Base-by-base conservation (phyloP, 2,888 invertebrate genomes). In the Trissonchulus latispiculum region DNA sequence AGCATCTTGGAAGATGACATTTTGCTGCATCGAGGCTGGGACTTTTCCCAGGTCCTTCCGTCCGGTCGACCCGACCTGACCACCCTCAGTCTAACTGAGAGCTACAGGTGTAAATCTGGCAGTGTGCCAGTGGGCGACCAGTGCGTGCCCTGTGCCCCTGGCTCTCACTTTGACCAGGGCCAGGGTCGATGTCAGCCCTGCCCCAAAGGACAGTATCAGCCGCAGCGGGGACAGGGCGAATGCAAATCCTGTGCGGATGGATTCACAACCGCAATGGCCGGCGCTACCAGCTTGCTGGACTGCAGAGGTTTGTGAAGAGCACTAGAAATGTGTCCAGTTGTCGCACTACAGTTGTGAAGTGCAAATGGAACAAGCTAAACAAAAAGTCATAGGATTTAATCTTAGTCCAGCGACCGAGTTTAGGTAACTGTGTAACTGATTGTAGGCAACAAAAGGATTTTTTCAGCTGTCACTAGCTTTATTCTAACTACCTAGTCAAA, bases 31-130 rank as follows among this genome's bases (percentile, higher is more conserved):
- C 77, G 78, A n/a, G 77, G 78, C 3, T 79, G 82, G 75, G 80
- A 82, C 73, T 77, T 82, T 36, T 81, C 81, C 73, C 80, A 80
- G 72, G 81, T 70, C 2, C 59, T 77, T 28, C 95, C 95, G 28
- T 95, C 95, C 81, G 95, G 95, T 0, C 90, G 93, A 0, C 93
- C 95, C 0, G 95, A 95, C 85, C 92, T 95, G 74, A 91, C 93
- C 15, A 92, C 93, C 1, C 86, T 96, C 74, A 85, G 88, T 33
- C 86, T 96, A n/a, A 88, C 90, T 76, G 93, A 94, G 0, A 93
- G 93, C 83, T 95, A 93, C 81, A 91, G 93, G 72, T 97, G 96
- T 81, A 92, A 93, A 0, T 87, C 89, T 78, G 95, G 95, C 72
- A 92, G 95, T 86, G 95, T 96, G 35, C 92, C 94, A 0, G 90